Evolutionary conservation across 2,797 vertebrate genomes (phyloP).

Genomic region (Coccyzus lansbergi): DNA sequence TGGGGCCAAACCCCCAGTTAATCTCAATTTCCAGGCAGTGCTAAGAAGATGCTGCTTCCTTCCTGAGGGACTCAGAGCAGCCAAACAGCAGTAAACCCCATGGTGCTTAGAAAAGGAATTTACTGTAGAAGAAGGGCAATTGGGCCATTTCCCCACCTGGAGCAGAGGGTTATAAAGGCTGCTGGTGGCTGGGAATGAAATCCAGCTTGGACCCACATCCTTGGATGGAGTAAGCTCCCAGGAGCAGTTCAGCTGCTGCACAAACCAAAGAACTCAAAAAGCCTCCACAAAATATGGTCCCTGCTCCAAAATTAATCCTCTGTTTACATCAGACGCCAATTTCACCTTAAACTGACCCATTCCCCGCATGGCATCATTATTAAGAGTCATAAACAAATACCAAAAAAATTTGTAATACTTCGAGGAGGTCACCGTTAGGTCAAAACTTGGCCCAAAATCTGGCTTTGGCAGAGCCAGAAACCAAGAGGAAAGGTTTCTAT

Average conservation of each 20-base stretch:
- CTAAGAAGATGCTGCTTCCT: not conserved
- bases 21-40: not conserved
- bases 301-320: not conserved
- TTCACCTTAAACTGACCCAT: conserved; percentile 36
- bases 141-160: not conserved
- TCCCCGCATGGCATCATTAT: conserved; percentile 37
- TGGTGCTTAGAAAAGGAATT: conserved; percentile 15
- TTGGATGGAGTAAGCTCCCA: not conserved
- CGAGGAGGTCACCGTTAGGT: conserved; percentile 54
- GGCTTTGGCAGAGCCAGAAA: conserved; percentile 37
- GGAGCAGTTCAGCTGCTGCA: not conserved
- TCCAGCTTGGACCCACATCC: not conserved
- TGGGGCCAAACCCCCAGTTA: not conserved
- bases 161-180: not conserved
- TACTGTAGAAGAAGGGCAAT: conserved; percentile 8
- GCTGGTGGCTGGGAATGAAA: not conserved
- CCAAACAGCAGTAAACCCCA: not conserved
- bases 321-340: conserved; percentile 18
- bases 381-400: conserved; percentile 55
- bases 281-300: not conserved
- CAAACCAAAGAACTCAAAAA: not conserved
- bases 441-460: conserved; percentile 42
- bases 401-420: conserved; percentile 63
- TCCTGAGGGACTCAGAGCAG: not conserved
- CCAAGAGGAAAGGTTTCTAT: conserved; percentile 41